Conservation (phyloP, 1,140 invertebrate genomes). For the Zophobas morio region DNA sequence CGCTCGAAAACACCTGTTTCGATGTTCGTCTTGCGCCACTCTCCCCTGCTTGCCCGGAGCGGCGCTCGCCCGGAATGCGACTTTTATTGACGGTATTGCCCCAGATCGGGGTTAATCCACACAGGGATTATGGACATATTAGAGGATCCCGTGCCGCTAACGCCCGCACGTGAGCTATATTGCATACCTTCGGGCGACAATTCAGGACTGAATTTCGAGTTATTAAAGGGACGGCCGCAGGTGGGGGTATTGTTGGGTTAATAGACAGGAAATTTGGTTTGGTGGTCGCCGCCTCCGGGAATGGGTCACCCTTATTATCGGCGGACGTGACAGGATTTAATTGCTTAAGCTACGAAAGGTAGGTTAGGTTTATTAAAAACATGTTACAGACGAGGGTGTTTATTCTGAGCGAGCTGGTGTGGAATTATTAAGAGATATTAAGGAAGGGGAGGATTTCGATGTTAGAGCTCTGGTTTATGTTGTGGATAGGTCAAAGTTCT, state of each 20-base stretch:
- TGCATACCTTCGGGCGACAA: constrained; percentile 49
- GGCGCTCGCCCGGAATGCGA: neutral
- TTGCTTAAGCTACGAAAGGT: neutral
- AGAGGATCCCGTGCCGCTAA: constrained; percentile 27
- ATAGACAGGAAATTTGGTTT: constrained; percentile 47
- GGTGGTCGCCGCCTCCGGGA: neutral
- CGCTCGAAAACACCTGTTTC: too few species aligned
- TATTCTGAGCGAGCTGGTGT: too few species aligned
- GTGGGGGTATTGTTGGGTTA: constrained; percentile 45
- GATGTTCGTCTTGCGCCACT: too few species aligned
- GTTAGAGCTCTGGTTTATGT: too few species aligned
- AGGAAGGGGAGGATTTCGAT: too few species aligned
- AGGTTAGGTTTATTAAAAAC: neutral
- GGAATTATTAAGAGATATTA: too few species aligned
- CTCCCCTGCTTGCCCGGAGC: neutral
- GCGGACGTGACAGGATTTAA: neutral
- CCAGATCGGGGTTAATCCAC: constrained; percentile 35
- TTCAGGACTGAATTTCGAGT: constrained; percentile 44
- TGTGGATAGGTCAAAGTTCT: too few species aligned
- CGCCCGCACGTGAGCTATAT: constrained; percentile 36
- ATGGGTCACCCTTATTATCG: constrained; percentile 13
- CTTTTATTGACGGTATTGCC: constrained; percentile 27
- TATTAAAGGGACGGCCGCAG: constrained; percentile 30
- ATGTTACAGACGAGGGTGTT: neutral
- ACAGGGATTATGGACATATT: constrained; percentile 33